Evolutionary conservation across 2,888 invertebrate genomes (phyloP).

Genomic region (Orthosia gracilis): DNA sequence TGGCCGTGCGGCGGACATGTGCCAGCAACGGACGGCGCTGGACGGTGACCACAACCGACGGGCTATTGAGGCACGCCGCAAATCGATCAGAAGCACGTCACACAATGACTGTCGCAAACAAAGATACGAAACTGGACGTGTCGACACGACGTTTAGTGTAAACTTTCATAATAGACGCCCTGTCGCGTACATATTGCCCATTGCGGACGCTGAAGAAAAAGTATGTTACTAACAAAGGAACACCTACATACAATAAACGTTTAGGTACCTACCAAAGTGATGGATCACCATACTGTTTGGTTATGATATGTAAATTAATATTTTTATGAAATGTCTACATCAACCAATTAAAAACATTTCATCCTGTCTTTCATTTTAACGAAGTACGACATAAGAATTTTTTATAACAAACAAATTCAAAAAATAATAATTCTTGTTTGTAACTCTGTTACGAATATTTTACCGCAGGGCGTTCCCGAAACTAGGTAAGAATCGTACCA

Average conservation of each 20-base stretch:
- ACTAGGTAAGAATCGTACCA: constrained; percentile 18
- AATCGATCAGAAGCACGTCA: constrained; percentile 75
- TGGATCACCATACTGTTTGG: constrained; percentile 29
- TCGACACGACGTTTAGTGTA: constrained; percentile 41
- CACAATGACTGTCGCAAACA: constrained; percentile 67
- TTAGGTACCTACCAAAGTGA: constrained; percentile 28
- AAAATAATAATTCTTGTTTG: constrained; percentile 1
- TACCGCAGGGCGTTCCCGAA: constrained; percentile 4
- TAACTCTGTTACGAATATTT: constrained; percentile 8
- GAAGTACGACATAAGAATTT: constrained; percentile 18
- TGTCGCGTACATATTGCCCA: constrained; percentile 16
- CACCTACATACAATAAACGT: constrained; percentile 29
- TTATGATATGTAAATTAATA: constrained; percentile 15
- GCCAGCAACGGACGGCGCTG: constrained; percentile 23
- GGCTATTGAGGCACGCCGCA: constrained; percentile 75
- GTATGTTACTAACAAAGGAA: constrained; percentile 26
- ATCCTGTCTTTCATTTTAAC: constrained; percentile 11
- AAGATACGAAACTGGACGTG: constrained; percentile 50
- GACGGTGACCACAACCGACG: constrained; percentile 60
- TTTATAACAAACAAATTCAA: constrained; percentile 6
- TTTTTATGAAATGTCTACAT: constrained; percentile 23
- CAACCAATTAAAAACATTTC: constrained; percentile 13
- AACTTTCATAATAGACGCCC: constrained; percentile 47
- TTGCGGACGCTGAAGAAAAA: constrained; percentile 3
- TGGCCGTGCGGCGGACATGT: constrained; percentile 49